Evolutionary conservation across 1,140 invertebrate species (phyloP), one percentile per base, ranked within the genome.

Genomic region (Bemisia tabaci): DNA sequence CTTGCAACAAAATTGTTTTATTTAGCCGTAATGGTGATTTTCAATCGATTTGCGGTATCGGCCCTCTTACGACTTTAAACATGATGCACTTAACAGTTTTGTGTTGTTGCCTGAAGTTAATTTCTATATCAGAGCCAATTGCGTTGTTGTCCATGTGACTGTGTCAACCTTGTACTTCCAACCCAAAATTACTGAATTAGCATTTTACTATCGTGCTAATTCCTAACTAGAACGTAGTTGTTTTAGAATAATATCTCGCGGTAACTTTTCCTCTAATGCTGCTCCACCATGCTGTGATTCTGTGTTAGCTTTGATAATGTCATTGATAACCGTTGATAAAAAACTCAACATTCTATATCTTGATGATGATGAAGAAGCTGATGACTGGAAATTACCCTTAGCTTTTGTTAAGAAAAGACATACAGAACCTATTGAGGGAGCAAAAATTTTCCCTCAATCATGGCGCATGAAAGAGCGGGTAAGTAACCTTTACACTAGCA

Each of bases 401-500:
- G 82, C 84, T 68, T 90, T 88, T 73, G 79, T 81, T 69, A 81
- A 87, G 72, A 84, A 85, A 63, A 81, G 91, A 68, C 90, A 95
- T 74, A 80, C 78, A 48, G 88, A 91, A 72, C 81, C 83, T 59
- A 91, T 93, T 67, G 85, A 89, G 75, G 88, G 87, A 22, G 81
- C 84, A 24, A 84, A 87, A 73, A 82, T 83, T 64, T 81, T 87
- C 64, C 85, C 87, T 22, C 89, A 92, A 71, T 87, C 86, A 73
- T 95, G 92, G 92, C 80, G 92, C 73, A 89, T 94, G 82, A 94
- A 94, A 80, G 92, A 95, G 78, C 83, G 92, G 82, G 92, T 94
- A 80, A 69, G 67, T 68, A 24, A 61, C 22, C 62, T 62, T 58
- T 65, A 27, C n/a, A n/a, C n/a, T n/a, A n/a, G n/a, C n/a, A n/a